These are phyloP conservation scores for Montifringilla adamsi DNA, from an alignment of 2,113 vertebrate genomes.

Conservation along the genomic window DNA sequence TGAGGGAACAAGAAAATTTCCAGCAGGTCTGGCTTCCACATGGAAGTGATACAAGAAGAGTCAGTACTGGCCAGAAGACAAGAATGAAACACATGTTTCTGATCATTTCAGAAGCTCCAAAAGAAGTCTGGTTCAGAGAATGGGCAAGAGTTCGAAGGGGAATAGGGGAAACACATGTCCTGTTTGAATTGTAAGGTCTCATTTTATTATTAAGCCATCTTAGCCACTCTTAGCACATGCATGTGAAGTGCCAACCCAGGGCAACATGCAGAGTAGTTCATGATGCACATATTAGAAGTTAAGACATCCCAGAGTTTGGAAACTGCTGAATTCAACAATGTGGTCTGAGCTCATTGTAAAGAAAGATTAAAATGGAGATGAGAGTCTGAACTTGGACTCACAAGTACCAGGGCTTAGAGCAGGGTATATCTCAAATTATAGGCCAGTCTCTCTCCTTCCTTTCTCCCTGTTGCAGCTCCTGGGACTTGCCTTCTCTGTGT, in stretches of 20 bases:
- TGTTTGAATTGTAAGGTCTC: constrained; percentile 36
- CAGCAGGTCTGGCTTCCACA: constrained; percentile 16
- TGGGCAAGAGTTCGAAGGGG: neutral
- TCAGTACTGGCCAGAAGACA: constrained; percentile 1
- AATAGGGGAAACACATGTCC: neutral
- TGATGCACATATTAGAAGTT: neutral
- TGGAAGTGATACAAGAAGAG: constrained; percentile 14
- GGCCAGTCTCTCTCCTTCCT: neutral
- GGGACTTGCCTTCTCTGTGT: constrained; percentile 54
- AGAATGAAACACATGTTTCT: constrained; percentile 15
- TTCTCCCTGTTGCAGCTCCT: constrained; percentile 8
- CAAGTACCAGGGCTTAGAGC: neutral
- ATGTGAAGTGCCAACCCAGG: neutral
- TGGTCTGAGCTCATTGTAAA: neutral
- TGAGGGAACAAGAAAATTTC: constrained; percentile 15
- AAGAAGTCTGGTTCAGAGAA: constrained; percentile 16
- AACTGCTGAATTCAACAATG: neutral
- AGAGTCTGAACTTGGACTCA: neutral
- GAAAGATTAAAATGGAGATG: neutral
- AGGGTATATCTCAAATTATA: neutral
- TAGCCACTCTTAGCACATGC: neutral
- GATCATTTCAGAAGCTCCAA: constrained; percentile 51
- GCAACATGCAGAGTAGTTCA: neutral
- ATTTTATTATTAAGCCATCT: constrained; percentile 23
- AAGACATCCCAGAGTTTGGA: neutral